phyloP scores from a whole-genome alignment of 2,797 vertebrate species.

The Manis pentadactyla region DNA sequence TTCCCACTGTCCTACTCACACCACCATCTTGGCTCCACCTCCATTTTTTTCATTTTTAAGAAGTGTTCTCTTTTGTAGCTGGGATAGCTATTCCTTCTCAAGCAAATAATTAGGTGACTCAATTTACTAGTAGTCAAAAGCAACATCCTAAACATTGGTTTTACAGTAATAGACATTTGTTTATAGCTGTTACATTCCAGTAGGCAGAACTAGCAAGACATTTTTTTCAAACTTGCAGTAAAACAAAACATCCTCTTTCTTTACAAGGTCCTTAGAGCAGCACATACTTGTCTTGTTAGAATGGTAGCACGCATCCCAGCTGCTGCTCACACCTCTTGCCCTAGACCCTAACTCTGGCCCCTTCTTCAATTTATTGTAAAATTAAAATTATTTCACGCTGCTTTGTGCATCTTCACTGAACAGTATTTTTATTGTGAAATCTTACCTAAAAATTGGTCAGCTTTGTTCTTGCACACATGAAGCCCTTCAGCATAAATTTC shows the following conservation, averaged over 20 bases:
- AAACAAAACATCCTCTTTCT: background rate
- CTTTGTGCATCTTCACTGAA: background rate
- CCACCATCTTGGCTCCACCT: too few relatives aligned
- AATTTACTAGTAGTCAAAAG: constrained; percentile 9
- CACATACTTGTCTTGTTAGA: background rate
- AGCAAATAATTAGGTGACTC: background rate
- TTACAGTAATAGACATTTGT: background rate
- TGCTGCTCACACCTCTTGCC: background rate
- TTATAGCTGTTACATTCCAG: background rate
- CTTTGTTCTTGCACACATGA: background rate
- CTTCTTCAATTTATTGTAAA: background rate
- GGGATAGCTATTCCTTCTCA: background rate
- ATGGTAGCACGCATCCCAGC: background rate
- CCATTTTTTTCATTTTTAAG: background rate
- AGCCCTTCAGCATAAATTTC: background rate
- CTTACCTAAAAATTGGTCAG: constrained; percentile 15
- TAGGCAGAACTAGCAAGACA: background rate
- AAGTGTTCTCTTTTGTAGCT: background rate
- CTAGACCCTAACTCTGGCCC: background rate
- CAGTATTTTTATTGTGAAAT: constrained; percentile 22
- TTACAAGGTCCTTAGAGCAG: background rate
- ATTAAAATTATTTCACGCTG: background rate
- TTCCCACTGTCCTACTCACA: too few relatives aligned
- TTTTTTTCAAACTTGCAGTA: background rate
- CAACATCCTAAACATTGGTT: background rate